Evolutionary conservation across 2,113 vertebrate species (phyloP).

Genomic region (Catharus fuscescens): DNA sequence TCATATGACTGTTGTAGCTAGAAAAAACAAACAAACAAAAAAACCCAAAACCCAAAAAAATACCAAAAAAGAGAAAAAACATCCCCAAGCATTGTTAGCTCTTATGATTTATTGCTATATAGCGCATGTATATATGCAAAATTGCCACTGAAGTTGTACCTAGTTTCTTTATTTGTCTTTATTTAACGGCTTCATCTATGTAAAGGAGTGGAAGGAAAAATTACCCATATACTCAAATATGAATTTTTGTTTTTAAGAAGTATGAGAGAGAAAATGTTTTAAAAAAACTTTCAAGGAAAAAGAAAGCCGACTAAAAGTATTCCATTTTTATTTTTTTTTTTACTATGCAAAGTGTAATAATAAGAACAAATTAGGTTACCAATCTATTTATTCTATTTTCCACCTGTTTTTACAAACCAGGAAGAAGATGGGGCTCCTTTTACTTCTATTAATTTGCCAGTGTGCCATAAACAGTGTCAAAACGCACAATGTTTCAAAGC

Average conservation of each 20-base stretch:
- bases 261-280: background rate
- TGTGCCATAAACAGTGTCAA: background rate
- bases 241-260: background rate
- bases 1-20: background rate
- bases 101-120: background rate
- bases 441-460: conserved; percentile 38
- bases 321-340: background rate
- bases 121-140: background rate
- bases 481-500: conserved; percentile 17
- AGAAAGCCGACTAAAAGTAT: background rate
- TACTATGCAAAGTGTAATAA: background rate
- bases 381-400: background rate
- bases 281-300: background rate
- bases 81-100: background rate
- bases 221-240: background rate
- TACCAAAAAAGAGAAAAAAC: background rate
- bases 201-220: background rate
- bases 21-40: background rate
- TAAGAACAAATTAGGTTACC: background rate
- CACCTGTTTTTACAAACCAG: background rate
- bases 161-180: background rate
- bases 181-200: background rate
- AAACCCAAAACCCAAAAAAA: background rate
- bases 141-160: background rate
- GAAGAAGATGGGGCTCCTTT: conserved; percentile 72